Percentiles rank a stretch among this genome's conserved stretches.
Conservation (phyloP, 2,888 invertebrate species). For the Eumerus sabulonum region DNA sequence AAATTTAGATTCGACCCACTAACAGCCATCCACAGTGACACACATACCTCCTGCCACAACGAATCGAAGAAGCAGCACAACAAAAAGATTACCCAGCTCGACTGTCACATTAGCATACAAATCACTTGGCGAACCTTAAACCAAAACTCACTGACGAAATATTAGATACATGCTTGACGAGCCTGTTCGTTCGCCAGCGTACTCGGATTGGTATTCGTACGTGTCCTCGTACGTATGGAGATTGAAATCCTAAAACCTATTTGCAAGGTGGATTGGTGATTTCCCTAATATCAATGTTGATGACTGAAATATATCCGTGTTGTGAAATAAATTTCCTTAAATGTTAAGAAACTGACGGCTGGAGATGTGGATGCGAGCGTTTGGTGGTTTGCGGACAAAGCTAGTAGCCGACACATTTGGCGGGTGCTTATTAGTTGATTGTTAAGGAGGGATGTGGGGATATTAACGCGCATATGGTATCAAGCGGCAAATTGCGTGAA, state of each 20-base stretch:
- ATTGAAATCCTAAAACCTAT: not conserved
- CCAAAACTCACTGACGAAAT: constrained; percentile 1
- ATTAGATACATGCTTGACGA: not conserved
- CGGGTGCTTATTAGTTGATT: too few relatives aligned
- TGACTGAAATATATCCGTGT: not conserved
- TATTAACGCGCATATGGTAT: too few relatives aligned
- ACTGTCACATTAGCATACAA: constrained; percentile 41
- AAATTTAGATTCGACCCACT: constrained; percentile 31
- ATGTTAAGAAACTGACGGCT: not conserved
- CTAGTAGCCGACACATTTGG: too few relatives aligned
- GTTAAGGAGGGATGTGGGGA: too few relatives aligned
- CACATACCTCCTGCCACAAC: not conserved
- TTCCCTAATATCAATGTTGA: constrained; percentile 3
- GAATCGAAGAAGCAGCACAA: too few relatives aligned
- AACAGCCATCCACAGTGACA: constrained; percentile 31
- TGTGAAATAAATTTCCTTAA: not conserved
- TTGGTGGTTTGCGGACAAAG: too few relatives aligned
- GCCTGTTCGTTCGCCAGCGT: too few relatives aligned
- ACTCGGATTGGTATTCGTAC: too few relatives aligned
- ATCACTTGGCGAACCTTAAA: constrained; percentile 41
- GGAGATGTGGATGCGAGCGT: too few relatives aligned
- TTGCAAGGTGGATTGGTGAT: constrained; percentile 23
- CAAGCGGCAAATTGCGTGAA: too few relatives aligned
- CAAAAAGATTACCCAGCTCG: constrained; percentile 23
- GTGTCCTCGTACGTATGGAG: too few relatives aligned